Evolutionary conservation across 53 echinoderm and acorn worm genomes (phyloP).

Genomic region (Patiria pectinifera): DNA sequence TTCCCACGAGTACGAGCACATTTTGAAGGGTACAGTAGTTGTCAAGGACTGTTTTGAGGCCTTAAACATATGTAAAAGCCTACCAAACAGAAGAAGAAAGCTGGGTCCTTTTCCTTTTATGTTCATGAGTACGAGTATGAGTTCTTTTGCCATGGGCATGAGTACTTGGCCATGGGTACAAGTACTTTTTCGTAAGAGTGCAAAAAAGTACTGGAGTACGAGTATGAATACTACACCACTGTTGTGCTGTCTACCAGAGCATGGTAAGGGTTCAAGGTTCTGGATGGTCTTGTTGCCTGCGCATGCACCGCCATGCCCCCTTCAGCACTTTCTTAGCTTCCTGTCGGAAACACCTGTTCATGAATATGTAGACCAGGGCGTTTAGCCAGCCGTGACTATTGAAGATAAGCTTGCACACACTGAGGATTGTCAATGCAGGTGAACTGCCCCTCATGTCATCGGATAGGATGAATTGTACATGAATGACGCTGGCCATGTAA

Average conservation of each 20-base stretch:
- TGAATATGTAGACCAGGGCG: slow-evolving; percentile 18
- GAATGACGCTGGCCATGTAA: background rate
- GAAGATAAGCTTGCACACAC: background rate
- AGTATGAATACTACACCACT: background rate
- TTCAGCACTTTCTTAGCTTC: background rate
- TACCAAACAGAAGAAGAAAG: too few species aligned
- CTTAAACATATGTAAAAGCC: too few species aligned
- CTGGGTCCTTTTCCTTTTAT: too few species aligned
- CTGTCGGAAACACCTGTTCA: slow-evolving; percentile 23
- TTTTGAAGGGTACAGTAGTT: too few species aligned
- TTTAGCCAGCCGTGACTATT: slow-evolving; percentile 20
- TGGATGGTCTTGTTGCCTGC: background rate
- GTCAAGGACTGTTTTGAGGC: too few species aligned
- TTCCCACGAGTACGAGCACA: too few species aligned
- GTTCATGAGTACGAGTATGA: too few species aligned
- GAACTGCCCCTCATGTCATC: background rate
- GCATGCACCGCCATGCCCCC: background rate
- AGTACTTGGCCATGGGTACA: too few species aligned
- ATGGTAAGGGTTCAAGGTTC: background rate
- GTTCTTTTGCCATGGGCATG: too few species aligned
- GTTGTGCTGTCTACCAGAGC: too few species aligned
- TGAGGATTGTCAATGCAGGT: background rate
- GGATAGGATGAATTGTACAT: background rate
- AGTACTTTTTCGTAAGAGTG: too few species aligned
- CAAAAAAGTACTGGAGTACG: too few species aligned